These are phyloP conservation scores for Gymnorhina tibicen DNA, from an alignment of 2,113 vertebrate genomes.

Conservation along the genomic window DNA sequence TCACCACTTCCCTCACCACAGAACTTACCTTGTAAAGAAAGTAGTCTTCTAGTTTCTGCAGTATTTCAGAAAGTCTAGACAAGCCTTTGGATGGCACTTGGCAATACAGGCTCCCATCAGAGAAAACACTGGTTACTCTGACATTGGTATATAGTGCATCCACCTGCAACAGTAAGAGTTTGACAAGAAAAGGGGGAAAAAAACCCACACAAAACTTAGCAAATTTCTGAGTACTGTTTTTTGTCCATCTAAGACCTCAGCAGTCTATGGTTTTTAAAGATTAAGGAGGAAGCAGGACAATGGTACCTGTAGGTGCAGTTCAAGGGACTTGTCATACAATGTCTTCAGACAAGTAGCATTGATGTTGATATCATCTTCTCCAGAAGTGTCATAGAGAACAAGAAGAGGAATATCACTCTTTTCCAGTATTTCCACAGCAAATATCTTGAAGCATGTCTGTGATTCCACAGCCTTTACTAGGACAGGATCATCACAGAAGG, in stretches of 20 bases:
- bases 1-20: background rate
- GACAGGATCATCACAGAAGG: conserved; percentile 77
- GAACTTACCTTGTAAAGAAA: conserved; percentile 80
- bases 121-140: conserved; percentile 83
- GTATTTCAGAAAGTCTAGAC: conserved; percentile 75
- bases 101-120: conserved; percentile 87
- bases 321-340: conserved; percentile 82
- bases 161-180: conserved; percentile 68
- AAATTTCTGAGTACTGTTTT: background rate
- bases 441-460: conserved; percentile 82
- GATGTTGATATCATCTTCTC: conserved; percentile 89
- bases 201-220: background rate
- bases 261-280: background rate
- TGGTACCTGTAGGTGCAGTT: conserved; percentile 82
- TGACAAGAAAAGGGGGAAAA: background rate
- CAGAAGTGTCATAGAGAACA: conserved; percentile 91
- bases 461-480: conserved; percentile 81
- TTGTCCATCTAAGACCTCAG: background rate
- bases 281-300: background rate
- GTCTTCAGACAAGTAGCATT: conserved; percentile 83
- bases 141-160: conserved; percentile 79
- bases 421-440: conserved; percentile 87
- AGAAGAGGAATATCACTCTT: conserved; percentile 75
- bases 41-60: conserved; percentile 81
- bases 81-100: conserved; percentile 88